phyloP scores from a whole-genome alignment of 2,797 vertebrate species.

The Trachurus trachurus region DNA sequence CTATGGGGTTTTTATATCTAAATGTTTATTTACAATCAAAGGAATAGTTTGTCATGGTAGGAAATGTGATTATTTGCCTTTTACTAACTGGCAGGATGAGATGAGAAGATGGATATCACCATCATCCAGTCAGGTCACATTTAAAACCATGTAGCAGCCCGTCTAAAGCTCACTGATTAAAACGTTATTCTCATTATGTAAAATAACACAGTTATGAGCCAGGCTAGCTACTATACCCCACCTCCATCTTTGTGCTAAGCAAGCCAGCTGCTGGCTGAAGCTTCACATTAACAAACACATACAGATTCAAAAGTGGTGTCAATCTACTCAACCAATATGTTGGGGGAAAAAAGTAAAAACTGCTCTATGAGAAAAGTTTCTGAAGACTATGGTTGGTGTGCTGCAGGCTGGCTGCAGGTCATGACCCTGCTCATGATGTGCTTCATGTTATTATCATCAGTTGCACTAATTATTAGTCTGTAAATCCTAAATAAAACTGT shows the following conservation, averaged over 20 bases:
- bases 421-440: slow-evolving; percentile 2
- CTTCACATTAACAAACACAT: too few species aligned
- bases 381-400: not conserved
- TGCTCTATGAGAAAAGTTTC: not conserved
- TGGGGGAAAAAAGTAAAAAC: not conserved
- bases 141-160: too few species aligned
- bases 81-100: not conserved
- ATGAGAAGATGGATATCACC: not conserved
- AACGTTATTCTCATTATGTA: too few species aligned
- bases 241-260: too few species aligned
- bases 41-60: not conserved
- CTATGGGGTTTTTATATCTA: not conserved
- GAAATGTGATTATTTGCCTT: not conserved
- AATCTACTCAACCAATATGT: not conserved
- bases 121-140: too few species aligned
- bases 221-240: too few species aligned
- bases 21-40: not conserved
- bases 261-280: too few species aligned
- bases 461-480: not conserved
- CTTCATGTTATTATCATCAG: not conserved
- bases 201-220: too few species aligned
- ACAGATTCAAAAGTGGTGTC: not conserved
- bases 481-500: not conserved
- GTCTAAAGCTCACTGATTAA: too few species aligned
- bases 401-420: not conserved